These are phyloP conservation scores for Dunckerocampus dactyliophorus DNA, from an alignment of 2,113 vertebrate species.

Conservation along the genomic window DNA sequence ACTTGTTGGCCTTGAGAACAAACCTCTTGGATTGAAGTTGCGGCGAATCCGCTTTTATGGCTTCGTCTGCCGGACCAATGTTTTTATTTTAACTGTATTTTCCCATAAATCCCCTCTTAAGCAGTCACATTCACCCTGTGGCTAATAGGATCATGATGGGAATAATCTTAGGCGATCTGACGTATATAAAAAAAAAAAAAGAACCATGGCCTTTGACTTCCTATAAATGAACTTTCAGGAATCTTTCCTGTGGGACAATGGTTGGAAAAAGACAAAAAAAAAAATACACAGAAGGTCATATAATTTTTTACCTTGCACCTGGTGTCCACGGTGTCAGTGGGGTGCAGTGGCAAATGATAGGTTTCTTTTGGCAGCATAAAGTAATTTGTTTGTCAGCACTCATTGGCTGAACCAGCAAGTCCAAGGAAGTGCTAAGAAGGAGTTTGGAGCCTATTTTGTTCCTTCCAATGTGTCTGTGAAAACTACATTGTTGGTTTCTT, in stretches of 20 bases:
- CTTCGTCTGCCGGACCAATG: constrained; percentile 53
- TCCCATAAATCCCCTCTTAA: constrained; percentile 78
- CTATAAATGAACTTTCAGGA: constrained; percentile 76
- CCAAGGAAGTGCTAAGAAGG: too few species aligned
- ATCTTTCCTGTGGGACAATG: constrained; percentile 78
- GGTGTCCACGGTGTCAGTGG: too few species aligned
- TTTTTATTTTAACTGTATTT: constrained; percentile 68
- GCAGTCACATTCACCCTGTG: constrained; percentile 73
- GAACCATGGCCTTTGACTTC: constrained; percentile 77
- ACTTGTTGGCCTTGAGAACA: constrained; percentile 68
- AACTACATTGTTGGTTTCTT: too few species aligned
- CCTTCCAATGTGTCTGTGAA: too few species aligned
- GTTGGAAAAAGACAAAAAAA: constrained; percentile 10
- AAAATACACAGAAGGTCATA: constrained; percentile 11
- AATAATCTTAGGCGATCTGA: constrained; percentile 78
- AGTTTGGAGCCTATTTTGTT: too few species aligned
- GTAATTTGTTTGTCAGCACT: too few species aligned
- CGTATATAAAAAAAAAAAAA: constrained; percentile 60
- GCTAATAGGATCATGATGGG: constrained; percentile 79
- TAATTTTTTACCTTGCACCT: too few species aligned
- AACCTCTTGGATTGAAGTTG: constrained; percentile 66
- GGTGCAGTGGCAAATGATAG: too few species aligned
- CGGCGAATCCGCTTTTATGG: constrained; percentile 36
- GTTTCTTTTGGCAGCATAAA: too few species aligned
- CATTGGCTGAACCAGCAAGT: too few species aligned